Conservation (phyloP, 2,113 vertebrate species). For the Hystrix cristata region DNA sequence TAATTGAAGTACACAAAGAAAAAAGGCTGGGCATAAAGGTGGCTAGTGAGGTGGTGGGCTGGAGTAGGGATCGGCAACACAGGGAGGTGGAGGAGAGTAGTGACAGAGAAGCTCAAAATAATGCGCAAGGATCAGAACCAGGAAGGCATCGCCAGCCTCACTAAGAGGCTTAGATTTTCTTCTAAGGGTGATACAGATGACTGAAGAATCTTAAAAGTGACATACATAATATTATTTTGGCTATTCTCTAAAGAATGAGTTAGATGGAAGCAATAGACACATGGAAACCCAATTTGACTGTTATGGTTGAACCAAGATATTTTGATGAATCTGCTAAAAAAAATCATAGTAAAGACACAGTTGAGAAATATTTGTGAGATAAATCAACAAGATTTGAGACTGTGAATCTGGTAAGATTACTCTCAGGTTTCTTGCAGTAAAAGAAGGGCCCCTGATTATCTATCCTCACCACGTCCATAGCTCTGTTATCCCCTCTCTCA, state of each 20-base stretch:
- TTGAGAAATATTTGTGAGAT: neutral
- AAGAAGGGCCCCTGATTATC: neutral
- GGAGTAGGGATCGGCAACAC: accelerated
- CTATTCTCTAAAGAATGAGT: neutral
- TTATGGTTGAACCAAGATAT: neutral
- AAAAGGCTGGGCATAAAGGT: neutral
- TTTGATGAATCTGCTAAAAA: neutral
- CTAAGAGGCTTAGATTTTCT: neutral
- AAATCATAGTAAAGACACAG: neutral
- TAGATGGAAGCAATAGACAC: neutral
- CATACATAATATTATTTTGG: neutral
- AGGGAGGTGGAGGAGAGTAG: neutral
- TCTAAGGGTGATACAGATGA: neutral
- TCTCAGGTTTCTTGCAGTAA: neutral
- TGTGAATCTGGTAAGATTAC: neutral
- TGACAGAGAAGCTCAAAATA: neutral
- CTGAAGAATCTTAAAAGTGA: neutral
- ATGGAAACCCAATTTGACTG: neutral
- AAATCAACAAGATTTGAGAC: neutral
- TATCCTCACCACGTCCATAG: neutral
- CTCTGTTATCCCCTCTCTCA: neutral
- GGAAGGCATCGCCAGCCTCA: too few species aligned
- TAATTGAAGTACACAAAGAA: neutral
- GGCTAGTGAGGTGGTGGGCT: neutral
- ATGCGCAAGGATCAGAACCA: neutral